phyloP scores from a whole-genome alignment of 2,113 vertebrate species.

The Syrmaticus mikado region DNA sequence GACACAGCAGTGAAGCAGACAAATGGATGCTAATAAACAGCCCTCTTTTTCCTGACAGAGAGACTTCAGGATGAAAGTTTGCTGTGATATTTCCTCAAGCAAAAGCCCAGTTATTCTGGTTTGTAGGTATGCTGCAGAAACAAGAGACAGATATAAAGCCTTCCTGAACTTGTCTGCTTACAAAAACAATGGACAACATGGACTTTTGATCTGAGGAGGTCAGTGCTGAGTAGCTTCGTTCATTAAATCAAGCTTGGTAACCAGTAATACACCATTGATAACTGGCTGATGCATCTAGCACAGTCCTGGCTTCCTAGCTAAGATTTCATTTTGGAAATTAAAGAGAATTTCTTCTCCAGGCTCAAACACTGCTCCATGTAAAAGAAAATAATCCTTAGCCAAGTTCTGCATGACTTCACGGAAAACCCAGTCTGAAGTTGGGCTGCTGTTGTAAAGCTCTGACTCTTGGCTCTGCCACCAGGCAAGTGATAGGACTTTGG shows the following conservation, averaged over 20 bases:
- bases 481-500: not conserved
- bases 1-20: not conserved
- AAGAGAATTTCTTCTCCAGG: not conserved
- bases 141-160: not conserved
- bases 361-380: not conserved
- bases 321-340: not conserved
- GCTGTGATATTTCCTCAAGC: not conserved
- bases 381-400: not conserved
- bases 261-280: not conserved
- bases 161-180: not conserved
- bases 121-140: not conserved
- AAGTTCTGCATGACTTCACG: not conserved
- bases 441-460: not conserved
- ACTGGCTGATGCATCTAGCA: not conserved
- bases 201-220: not conserved
- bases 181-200: not conserved
- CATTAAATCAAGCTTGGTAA: not conserved
- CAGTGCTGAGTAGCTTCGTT: not conserved
- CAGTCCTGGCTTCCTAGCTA: not conserved
- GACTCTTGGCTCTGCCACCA: not conserved
- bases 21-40: not conserved
- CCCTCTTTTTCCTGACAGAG: not conserved
- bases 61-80: not conserved
- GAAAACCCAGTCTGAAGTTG: not conserved
- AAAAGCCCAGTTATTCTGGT: not conserved